phyloP scores from a whole-genome alignment of 2,797 vertebrate genomes.

The Lagorchestes hirsutus region DNA sequence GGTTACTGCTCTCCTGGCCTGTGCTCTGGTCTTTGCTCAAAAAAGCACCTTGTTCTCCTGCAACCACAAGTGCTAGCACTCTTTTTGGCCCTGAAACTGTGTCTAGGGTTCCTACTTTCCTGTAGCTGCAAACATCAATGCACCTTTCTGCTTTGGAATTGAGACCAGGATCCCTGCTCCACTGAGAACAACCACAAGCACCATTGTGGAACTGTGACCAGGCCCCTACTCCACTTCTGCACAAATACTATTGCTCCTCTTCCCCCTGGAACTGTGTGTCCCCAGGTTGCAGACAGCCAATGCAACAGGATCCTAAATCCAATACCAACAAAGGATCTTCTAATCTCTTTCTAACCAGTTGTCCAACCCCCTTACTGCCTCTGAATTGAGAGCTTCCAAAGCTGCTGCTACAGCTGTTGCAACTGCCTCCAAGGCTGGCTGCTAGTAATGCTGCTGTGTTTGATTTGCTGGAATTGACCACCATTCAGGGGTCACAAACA shows the following conservation, averaged over 20 bases:
- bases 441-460: background rate
- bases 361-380: background rate
- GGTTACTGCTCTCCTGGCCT: too few relatives aligned
- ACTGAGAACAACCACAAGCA: too few relatives aligned
- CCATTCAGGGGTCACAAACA: background rate
- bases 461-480: background rate
- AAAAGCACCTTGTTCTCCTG: too few relatives aligned
- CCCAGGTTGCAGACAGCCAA: background rate
- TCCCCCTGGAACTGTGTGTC: background rate
- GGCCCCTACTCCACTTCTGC: background rate
- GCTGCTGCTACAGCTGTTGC: background rate
- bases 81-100: too few relatives aligned
- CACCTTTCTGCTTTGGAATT: too few relatives aligned
- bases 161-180: too few relatives aligned
- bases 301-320: too few relatives aligned
- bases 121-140: too few relatives aligned
- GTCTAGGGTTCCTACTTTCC: too few relatives aligned
- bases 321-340: too few relatives aligned
- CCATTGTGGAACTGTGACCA: background rate
- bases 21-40: too few relatives aligned
- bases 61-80: too few relatives aligned
- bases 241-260: background rate
- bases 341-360: background rate
- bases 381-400: background rate
- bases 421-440: background rate